These are phyloP conservation scores for Ophthalmolycus amberensis DNA, from an alignment of 2,113 vertebrate species.

Conservation along the genomic window DNA sequence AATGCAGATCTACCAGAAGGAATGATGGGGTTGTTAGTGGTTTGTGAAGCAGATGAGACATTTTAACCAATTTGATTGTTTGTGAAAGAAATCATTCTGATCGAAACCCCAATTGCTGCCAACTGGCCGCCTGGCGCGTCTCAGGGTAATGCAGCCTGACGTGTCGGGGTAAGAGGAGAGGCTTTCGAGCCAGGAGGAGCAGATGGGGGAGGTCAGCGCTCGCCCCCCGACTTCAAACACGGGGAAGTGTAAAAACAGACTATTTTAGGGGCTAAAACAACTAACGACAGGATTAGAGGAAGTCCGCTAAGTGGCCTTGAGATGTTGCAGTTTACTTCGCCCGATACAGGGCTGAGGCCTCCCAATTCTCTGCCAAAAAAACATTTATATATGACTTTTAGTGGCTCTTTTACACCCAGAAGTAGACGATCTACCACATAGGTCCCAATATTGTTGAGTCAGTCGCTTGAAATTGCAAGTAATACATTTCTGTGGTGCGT, in stretches of 20 bases:
- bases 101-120: slow-evolving; percentile 93
- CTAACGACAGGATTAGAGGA: slow-evolving; percentile 90
- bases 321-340: slow-evolving; percentile 67
- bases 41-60: slow-evolving; percentile 94
- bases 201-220: slow-evolving; percentile 88
- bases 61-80: slow-evolving; percentile 98
- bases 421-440: not conserved
- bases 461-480: not conserved
- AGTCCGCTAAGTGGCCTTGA: slow-evolving; percentile 90
- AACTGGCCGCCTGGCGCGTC: slow-evolving; percentile 87
- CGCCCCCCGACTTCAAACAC: slow-evolving; percentile 88
- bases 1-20: slow-evolving; percentile 72
- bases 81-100: slow-evolving; percentile 98
- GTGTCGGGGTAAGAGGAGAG: slow-evolving; percentile 90
- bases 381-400: not conserved
- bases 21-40: slow-evolving; percentile 87
- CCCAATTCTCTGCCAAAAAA: not conserved
- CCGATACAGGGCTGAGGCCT: not conserved
- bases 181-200: slow-evolving; percentile 86
- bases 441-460: not conserved
- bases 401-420: slow-evolving; percentile 22
- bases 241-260: slow-evolving; percentile 92
- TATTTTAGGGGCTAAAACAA: slow-evolving; percentile 87
- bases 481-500: not conserved
- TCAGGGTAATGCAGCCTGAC: slow-evolving; percentile 93